Base-by-base conservation (phyloP, 1,140 invertebrate species). In the Parapsyche elsis region DNA sequence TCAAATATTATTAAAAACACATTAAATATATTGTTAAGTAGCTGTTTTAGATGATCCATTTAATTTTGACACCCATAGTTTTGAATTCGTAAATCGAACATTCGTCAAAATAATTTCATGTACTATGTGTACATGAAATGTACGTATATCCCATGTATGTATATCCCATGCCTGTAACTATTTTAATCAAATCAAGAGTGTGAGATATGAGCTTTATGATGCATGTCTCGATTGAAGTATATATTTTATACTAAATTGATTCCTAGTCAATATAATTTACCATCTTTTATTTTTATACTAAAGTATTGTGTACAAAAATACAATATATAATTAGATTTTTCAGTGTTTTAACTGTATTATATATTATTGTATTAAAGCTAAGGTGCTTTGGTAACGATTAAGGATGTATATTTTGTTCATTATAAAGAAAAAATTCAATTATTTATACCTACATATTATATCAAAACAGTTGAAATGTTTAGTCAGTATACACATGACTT, bases 221-320 rank as follows among this genome's bases (percentile, higher is more conserved):
- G 64, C 24, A 67, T 67, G 21, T 67, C 57, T 61, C 57, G 21
- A 61, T 19, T 19, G 9, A 21, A 19, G 10, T 67, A 23, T 67
- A 26, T 26, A 26, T 26, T 26, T 67, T 24, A 67, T 67, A 30
- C 21, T 73, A 19, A 44, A 74, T 71, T 70, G 71, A 79, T 81
- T 79, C 76, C 81, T 81, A 81, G 81, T 81, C 81, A 81, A 81
- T 81, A 73, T 81, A 61, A 59, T 81, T 81, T 79, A 81, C 81
- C 77, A 75, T 81, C 76, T 49, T 44, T 71, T 73, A 53, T 70
- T 79, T 67, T 67, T 67, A 73, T 81, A 81, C 44, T 61, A 78
- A 61, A 75, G 59, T 74, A 46, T 78, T 59, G 46, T 78, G 75
- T 78, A 76, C 74, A 80, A 80, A 53, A 80, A 76, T 77, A 76